Percentiles rank a stretch among this genome's conserved stretches.
Evolutionary conservation across 2,113 vertebrate genomes (phyloP).

Genomic region (Siniperca chuatsi): DNA sequence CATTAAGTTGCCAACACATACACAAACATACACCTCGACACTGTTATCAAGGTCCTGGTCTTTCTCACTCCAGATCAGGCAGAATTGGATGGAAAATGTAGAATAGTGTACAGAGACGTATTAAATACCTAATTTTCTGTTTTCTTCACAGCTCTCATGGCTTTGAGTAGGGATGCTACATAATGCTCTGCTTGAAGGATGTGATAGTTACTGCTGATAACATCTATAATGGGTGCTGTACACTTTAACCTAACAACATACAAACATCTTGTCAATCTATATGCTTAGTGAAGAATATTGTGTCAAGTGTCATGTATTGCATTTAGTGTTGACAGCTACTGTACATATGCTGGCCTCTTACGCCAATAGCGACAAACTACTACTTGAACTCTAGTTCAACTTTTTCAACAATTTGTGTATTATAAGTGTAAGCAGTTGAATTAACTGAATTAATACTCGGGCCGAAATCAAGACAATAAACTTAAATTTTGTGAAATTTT

Average conservation of each 20-base stretch:
- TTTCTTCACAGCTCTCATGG: slow-evolving; percentile 13
- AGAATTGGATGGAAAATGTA: slow-evolving; percentile 29
- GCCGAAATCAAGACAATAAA: neutral
- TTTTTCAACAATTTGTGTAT: too few relatives aligned
- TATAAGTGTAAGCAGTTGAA: neutral
- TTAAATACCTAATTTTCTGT: slow-evolving; percentile 28
- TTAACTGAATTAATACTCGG: neutral
- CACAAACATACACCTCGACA: slow-evolving; percentile 1
- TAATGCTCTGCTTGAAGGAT: neutral
- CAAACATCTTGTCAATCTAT: neutral
- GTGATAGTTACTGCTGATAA: slow-evolving; percentile 6
- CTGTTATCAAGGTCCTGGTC: slow-evolving; percentile 35
- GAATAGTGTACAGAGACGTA: slow-evolving; percentile 4
- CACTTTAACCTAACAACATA: neutral
- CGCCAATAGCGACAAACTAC: neutral
- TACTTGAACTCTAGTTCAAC: neutral
- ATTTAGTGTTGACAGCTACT: neutral
- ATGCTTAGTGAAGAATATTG: neutral
- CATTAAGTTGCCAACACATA: slow-evolving; percentile 33
- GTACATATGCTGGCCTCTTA: neutral
- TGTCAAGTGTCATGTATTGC: neutral
- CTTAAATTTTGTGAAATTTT: neutral
- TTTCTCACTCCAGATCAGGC: slow-evolving; percentile 35
- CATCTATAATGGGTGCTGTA: neutral
- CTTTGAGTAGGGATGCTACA: slow-evolving; percentile 3